These are phyloP conservation scores for Sebastes steindachneri DNA, from an alignment of 2,797 vertebrate species.

Conservation along the genomic window DNA sequence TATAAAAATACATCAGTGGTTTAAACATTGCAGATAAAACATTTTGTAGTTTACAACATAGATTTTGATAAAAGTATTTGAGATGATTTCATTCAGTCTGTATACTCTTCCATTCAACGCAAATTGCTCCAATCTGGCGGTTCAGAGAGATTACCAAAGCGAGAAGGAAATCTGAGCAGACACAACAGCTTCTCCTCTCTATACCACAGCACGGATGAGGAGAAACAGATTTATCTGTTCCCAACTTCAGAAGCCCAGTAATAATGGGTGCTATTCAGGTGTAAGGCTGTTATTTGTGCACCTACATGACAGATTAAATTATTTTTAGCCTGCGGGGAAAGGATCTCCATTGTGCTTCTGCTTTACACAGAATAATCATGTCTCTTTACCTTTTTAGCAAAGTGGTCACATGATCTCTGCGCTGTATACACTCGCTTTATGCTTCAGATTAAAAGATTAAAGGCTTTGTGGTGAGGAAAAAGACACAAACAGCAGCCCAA, in stretches of 20 bases:
- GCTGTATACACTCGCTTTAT: constrained; percentile 65
- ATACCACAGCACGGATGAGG: constrained; percentile 42
- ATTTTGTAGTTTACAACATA: background rate
- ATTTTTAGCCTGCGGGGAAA: constrained; percentile 80
- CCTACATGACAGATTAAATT: constrained; percentile 80
- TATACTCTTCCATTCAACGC: background rate
- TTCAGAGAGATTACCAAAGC: constrained; percentile 67
- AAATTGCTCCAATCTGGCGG: constrained; percentile 64
- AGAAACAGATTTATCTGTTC: constrained; percentile 69
- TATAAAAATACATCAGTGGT: background rate
- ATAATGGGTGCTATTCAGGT: constrained; percentile 79
- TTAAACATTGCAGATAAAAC: background rate
- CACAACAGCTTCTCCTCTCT: constrained; percentile 55
- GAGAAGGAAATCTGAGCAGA: constrained; percentile 48
- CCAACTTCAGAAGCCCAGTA: constrained; percentile 67
- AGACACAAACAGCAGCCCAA: constrained; percentile 55
- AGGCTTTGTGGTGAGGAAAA: constrained; percentile 71
- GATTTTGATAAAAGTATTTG: constrained; percentile 24
- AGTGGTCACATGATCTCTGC: constrained; percentile 69
- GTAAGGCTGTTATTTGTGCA: constrained; percentile 71
- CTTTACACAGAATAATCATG: constrained; percentile 68
- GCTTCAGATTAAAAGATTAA: constrained; percentile 86
- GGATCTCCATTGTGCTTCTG: constrained; percentile 65
- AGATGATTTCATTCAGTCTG: constrained; percentile 25
- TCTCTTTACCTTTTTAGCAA: constrained; percentile 73